phyloP scores from a whole-genome alignment of 2,797 vertebrate genomes.

The Parauchenoglanis ngamensis region DNA sequence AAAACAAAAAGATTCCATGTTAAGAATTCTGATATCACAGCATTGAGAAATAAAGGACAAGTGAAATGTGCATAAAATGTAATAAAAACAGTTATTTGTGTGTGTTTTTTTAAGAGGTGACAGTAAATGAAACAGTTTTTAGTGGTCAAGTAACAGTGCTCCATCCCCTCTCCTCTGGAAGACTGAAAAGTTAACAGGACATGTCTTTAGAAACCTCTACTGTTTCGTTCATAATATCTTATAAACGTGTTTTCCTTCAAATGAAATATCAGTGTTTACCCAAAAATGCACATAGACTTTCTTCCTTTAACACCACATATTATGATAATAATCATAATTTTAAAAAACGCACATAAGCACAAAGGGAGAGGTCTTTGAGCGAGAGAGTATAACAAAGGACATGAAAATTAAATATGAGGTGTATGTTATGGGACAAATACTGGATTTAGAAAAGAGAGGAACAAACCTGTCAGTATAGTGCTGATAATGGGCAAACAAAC shows the following conservation, averaged over 20 bases:
- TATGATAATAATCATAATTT: not conserved
- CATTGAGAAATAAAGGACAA: constrained; percentile 32
- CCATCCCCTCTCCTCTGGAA: constrained; percentile 35
- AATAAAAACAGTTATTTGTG: constrained; percentile 51
- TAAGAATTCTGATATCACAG: constrained; percentile 41
- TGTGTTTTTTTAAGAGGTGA: constrained; percentile 55
- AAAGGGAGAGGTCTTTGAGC: not conserved
- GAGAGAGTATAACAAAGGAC: not conserved
- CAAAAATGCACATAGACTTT: not conserved
- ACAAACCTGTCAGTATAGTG: constrained; percentile 1
- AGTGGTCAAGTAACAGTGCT: constrained; percentile 46
- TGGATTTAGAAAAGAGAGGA: not conserved
- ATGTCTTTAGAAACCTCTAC: constrained; percentile 9
- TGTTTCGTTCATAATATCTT: constrained; percentile 15
- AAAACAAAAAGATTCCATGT: constrained; percentile 17
- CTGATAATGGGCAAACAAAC: constrained; percentile 1
- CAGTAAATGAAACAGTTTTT: constrained; percentile 53
- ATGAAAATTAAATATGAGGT: not conserved
- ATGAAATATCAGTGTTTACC: not conserved
- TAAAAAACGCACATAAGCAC: not conserved
- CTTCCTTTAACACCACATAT: not conserved
- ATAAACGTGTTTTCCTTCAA: constrained; percentile 2
- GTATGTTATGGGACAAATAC: not conserved
- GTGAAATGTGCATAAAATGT: constrained; percentile 54
- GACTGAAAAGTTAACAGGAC: constrained; percentile 36